These are phyloP conservation scores for Drosophila setifemur DNA, from an alignment of 1,140 invertebrate species.

Conservation along the genomic window DNA sequence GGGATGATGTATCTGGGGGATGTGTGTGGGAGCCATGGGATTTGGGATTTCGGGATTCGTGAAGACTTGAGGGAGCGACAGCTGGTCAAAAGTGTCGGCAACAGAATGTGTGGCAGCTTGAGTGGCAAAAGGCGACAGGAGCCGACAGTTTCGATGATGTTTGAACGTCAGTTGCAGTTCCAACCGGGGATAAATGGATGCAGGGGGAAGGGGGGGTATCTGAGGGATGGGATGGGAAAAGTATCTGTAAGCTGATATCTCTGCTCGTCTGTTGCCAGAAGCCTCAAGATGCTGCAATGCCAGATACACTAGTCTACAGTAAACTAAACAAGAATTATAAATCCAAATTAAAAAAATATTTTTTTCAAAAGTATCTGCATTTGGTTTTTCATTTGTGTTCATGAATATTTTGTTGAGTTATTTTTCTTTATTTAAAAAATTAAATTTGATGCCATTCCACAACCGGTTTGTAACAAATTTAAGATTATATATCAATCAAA, in stretches of 20 bases:
- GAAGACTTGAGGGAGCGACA: constrained; percentile 22
- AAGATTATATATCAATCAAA: background rate
- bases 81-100: constrained; percentile 40
- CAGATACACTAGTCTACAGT: background rate
- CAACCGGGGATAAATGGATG: background rate
- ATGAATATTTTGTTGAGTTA: background rate
- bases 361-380: background rate
- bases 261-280: constrained; percentile 35
- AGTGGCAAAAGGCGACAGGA: constrained; percentile 15
- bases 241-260: constrained; percentile 59
- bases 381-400: no score
- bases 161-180: constrained; percentile 32
- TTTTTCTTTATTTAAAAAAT: background rate
- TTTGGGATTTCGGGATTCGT: background rate
- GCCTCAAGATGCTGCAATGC: background rate
- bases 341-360: background rate
- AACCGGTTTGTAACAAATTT: no score
- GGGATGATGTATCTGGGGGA: no score
- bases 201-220: background rate
- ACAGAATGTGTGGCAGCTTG: constrained; percentile 5
- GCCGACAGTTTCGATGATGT: constrained; percentile 7
- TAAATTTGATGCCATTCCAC: background rate
- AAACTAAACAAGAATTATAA: background rate
- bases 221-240: background rate
- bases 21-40: no score